Evolutionary conservation across 2,797 vertebrate species (phyloP), one percentile per base, ranked within the genome.

Genomic region (Philypnodon macrostomus): DNA sequence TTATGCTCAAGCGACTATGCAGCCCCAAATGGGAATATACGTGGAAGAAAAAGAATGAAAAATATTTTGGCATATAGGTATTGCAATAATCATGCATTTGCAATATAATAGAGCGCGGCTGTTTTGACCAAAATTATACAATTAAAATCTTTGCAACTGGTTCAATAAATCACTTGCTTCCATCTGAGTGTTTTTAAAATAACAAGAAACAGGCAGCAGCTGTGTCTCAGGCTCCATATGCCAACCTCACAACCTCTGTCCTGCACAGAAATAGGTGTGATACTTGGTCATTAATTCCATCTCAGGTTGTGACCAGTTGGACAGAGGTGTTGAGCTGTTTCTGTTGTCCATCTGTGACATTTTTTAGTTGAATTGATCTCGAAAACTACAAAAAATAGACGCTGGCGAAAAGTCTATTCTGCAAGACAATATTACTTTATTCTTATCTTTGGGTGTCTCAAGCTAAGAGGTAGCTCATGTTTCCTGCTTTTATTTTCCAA

Each of bases 231-330:
- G 63, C 58, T 63, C 61, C 65, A 65, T 34, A 55, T 56, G 47
- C 49, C 41, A 63, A 73, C 72, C 74, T 63, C 59, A 23, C 57
- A 48, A 74, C 67, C 70, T 16, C 34, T 39, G 70, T 54, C 72
- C 73, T 39, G 62, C 35, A 37, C 47, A 30, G 32, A 53, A 69
- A 47, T 53, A 64, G 66, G 53, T 79, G 74, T 1, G 15, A 71
- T 46, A 51, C 40, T 58, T 53, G 53, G 66, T 84, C 79, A 64
- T 85, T 85, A 79, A 75, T 53, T 70, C 35, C 30, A 31, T 58
- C 53, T 44, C 7, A 5, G 68, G 64, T 57, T 64, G 5, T 38
- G 65, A 73, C 58, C 68, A 46, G 4, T 44, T 38, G 40, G 15
- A 2, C 36, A 14, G 30, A 1, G 27, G 21, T 36, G 7, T 7